Evolutionary conservation across 2,113 vertebrate genomes (phyloP).

Genomic region (Sarotherodon lohbergeri): DNA sequence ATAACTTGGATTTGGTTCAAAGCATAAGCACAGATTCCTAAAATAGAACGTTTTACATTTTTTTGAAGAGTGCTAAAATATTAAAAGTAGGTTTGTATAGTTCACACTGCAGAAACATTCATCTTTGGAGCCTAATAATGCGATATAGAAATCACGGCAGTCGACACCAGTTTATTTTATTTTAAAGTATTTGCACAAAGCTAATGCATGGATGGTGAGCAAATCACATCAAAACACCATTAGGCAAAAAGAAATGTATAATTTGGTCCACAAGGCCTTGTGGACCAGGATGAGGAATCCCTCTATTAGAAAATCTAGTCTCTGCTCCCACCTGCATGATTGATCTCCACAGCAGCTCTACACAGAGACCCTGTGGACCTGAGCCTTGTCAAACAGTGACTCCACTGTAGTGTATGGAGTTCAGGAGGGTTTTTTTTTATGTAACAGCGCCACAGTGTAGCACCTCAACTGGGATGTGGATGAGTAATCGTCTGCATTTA

Average conservation of each 20-base stretch:
- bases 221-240: background rate
- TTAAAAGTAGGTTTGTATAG: background rate
- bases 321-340: background rate
- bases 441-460: constrained; percentile 13
- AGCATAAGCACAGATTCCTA: background rate
- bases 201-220: background rate
- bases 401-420: background rate
- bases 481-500: constrained; percentile 26
- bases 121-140: background rate
- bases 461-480: background rate
- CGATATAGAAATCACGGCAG: background rate
- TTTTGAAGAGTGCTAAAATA: background rate
- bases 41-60: background rate
- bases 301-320: background rate
- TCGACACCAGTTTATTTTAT: background rate
- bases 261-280: background rate
- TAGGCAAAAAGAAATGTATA: background rate
- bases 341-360: background rate
- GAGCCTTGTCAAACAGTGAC: constrained; percentile 3
- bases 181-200: background rate
- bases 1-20: background rate
- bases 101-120: background rate
- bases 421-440: background rate
- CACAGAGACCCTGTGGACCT: background rate
- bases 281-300: background rate